Evolutionary conservation across 2,888 invertebrate species (phyloP).

Genomic region (Zootermopsis nevadensis): DNA sequence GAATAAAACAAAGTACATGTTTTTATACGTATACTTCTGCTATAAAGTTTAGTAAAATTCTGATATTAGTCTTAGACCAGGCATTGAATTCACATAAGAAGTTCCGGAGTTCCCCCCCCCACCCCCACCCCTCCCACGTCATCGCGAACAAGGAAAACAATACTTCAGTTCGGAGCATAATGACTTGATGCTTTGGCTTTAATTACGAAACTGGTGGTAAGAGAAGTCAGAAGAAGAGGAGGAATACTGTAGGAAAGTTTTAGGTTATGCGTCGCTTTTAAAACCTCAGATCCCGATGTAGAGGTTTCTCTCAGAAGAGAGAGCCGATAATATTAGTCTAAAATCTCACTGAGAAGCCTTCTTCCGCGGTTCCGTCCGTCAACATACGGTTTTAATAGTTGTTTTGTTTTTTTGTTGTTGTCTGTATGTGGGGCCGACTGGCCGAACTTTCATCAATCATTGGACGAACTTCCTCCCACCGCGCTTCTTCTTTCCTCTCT

Average conservation of each 20-base stretch:
- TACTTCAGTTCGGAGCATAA: constrained; percentile 44
- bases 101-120: too few species aligned
- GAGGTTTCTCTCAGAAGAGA: neutral
- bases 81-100: too few species aligned
- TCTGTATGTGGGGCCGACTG: constrained; percentile 35
- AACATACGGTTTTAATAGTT: constrained; percentile 37
- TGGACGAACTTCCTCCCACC: constrained; percentile 12
- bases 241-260: constrained; percentile 22
- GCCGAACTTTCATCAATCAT: constrained; percentile 43
- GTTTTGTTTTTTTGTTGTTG: constrained; percentile 36
- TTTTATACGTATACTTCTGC: too few species aligned
- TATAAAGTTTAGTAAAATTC: too few species aligned
- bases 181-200: constrained; percentile 52
- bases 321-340: constrained; percentile 7
- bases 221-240: neutral
- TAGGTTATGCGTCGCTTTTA: constrained; percentile 33
- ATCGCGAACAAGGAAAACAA: constrained; percentile 35
- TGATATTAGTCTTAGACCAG: too few species aligned
- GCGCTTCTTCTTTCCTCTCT: neutral
- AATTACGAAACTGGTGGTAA: constrained; percentile 44
- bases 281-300: neutral
- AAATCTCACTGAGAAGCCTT: constrained; percentile 30
- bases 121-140: neutral
- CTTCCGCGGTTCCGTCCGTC: neutral
- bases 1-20: too few species aligned